Base-by-base conservation (phyloP, 2,888 invertebrate genomes). In the Brachynemurus nebulosus region DNA sequence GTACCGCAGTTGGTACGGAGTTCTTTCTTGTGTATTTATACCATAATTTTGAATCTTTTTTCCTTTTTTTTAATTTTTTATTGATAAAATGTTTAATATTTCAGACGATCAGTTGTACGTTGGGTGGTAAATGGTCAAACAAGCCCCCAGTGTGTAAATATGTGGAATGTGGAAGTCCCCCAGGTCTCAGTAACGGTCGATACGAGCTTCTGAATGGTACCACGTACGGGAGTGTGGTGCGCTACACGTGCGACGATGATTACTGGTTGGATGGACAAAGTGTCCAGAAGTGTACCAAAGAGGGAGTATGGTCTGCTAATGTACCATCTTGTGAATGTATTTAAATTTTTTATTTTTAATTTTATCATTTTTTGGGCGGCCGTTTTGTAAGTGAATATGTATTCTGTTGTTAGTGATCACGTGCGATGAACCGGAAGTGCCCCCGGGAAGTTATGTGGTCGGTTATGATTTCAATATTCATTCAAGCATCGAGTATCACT, bases 401-500 rank as follows among this genome's bases (percentile, higher is more conserved):
- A n/a, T n/a, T n/a, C 17, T n/a, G 12, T n/a, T 37, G 67, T 1
- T 60, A 86, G 86, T 90, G 56, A 89, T 90, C 46, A 78, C 83
- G 0, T 91, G 91, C 58, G 79, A 83, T 25, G 85, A 88, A 51
- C 92, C 91, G 0, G 81, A 86, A 55, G 84, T 89, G 1, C 88
- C 89, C 0, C 67, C 81, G 0, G 90, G 88, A 6, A 83, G 88
- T 7, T 89, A 80, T 62, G 88, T 91, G 47, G 84, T 88, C 14
- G 89, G 88, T 1, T 89, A 89, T 58, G 89, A 89, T 58, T 81
- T 90, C 59, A 88, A 89, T 58, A 79, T 92, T 0, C 86, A 89
- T 61, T 88, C 90, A 0, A 77, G 75, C 21, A 88, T 91, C 38
- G 81, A 86, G 57, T 91, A 89, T 63, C 81, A 88, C 57, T 92